Evolutionary conservation across 2,888 invertebrate species (phyloP), one percentile per base, ranked within the genome.

Genomic region (Cephus pulcher): DNA sequence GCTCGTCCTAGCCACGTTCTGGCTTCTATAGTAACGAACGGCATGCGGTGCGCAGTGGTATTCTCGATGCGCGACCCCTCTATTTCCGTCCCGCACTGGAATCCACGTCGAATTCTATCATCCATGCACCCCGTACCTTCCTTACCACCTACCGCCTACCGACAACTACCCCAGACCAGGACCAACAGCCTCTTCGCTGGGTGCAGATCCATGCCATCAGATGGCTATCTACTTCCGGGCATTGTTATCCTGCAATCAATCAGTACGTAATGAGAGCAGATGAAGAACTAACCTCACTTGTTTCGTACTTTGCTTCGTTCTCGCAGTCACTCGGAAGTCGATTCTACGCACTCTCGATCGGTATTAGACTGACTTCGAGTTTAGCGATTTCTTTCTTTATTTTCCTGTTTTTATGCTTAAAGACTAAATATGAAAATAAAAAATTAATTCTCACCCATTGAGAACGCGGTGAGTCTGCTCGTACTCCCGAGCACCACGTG

Each of bases 51-150:
- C 84, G 71, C 70, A 76, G 82, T 84, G 86, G 88, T 86, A 89
- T 90, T 89, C 88, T 88, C 86, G 86, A 88, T 87, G 88, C 86
- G 83, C 81, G 87, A 85, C 85, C 84, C 85, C 86, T 89, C 90
- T 90, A 90, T 90, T 90, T 90, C 85, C 86, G 89, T 90, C 89
- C 84, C 82, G 76, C 86, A 83, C 83, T 88, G 89, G 90, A 90
- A 90, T 90, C 89, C 87, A 86, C 87, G 86, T 88, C 88, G 88
- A 90, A 89, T 88, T 89, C 89, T 89, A 87, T 88, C 89, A 88
- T 89, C 88, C 87, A 82, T 84, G 82, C 82, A 83, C 85, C 80
- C 71, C 71, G 33, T 34, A 33, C 71, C 71, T 56, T 56, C 56
- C 56, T 56, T 2, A 9, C 23, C 56, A 56, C 23, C 56, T 56